A percentile compares a stretch with the other conserved stretches of the same genome.
phyloP scores from a whole-genome alignment of 2,113 vertebrate species.

The Lethenteron reissneri region DNA sequence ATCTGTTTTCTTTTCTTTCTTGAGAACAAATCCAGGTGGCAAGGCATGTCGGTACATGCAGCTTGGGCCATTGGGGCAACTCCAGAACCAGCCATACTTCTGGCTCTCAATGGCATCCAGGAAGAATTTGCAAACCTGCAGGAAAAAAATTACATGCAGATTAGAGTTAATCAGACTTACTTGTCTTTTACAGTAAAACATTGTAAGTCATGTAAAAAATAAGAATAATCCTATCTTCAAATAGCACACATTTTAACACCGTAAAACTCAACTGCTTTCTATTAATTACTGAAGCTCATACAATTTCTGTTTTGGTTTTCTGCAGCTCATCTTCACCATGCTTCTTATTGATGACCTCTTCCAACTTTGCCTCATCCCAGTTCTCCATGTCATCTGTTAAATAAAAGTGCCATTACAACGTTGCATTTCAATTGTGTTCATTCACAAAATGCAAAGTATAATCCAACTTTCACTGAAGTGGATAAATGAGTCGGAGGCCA shows the following conservation, averaged over 20 bases:
- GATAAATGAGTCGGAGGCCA: neutral
- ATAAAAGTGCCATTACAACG: no score
- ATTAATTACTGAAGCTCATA: constrained; percentile 25
- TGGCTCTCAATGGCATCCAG: constrained; percentile 89
- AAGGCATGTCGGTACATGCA: constrained; percentile 95
- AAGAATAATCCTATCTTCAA: no score
- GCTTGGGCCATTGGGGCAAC: constrained; percentile 53
- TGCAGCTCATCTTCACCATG: constrained; percentile 93
- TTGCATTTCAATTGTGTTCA: no score
- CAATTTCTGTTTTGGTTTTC: constrained; percentile 87
- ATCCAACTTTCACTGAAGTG: neutral
- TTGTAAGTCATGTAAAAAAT: no score
- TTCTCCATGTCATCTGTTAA: constrained; percentile 85
- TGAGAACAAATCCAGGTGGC: constrained; percentile 76
- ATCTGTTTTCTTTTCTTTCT: constrained; percentile 91
- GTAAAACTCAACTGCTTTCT: constrained; percentile 11
- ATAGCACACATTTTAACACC: no score
- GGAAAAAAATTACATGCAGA: neutral
- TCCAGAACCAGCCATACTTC: constrained; percentile 98
- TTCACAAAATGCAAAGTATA: neutral
- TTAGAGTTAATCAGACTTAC: no score
- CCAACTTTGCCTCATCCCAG: constrained; percentile 96
- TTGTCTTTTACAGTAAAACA: no score
- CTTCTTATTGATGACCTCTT: constrained; percentile 90
- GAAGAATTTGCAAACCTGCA: constrained; percentile 77